Percentiles rank a stretch among this genome's conserved stretches.
Evolutionary conservation across 2,888 invertebrate species (phyloP).

Genomic region (Therioaphis trifolii): DNA sequence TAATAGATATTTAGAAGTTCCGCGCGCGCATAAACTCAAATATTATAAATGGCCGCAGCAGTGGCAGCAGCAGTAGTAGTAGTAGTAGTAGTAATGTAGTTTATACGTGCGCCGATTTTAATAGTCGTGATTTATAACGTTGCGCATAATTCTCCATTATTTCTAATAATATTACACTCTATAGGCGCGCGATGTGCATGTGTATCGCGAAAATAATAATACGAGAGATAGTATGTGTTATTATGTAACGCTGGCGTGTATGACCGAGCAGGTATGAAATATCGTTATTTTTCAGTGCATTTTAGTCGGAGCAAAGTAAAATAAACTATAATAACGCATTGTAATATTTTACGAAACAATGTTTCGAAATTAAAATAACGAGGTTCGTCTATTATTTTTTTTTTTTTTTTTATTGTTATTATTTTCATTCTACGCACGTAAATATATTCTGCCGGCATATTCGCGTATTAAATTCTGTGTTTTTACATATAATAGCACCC

Average conservation of each 20-base stretch:
- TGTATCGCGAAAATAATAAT: not conserved
- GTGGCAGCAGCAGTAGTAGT: not conserved
- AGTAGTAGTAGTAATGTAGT: too few relatives aligned
- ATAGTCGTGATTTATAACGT: not conserved
- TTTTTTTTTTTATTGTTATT: not conserved
- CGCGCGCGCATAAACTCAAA: conserved; percentile 8
- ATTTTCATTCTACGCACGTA: not conserved
- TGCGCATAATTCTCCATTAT: conserved; percentile 1
- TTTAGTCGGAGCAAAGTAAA: not conserved
- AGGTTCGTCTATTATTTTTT: not conserved
- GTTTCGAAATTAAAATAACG: not conserved
- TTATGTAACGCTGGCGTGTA: not conserved
- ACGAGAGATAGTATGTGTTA: not conserved
- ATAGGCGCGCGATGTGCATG: not conserved
- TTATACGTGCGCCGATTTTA: conserved; percentile 11
- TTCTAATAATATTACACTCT: not conserved
- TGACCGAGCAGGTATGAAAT: not conserved
- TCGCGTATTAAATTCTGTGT: not conserved
- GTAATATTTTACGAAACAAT: not conserved
- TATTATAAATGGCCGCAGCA: not conserved
- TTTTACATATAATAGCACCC: not conserved
- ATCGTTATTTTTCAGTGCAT: not conserved
- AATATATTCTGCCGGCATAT: not conserved
- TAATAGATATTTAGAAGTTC: conserved; percentile 8
- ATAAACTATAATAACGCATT: not conserved